Evolutionary conservation across 1,140 invertebrate genomes (phyloP).

Genomic region (Gryllus bimaculatus): DNA sequence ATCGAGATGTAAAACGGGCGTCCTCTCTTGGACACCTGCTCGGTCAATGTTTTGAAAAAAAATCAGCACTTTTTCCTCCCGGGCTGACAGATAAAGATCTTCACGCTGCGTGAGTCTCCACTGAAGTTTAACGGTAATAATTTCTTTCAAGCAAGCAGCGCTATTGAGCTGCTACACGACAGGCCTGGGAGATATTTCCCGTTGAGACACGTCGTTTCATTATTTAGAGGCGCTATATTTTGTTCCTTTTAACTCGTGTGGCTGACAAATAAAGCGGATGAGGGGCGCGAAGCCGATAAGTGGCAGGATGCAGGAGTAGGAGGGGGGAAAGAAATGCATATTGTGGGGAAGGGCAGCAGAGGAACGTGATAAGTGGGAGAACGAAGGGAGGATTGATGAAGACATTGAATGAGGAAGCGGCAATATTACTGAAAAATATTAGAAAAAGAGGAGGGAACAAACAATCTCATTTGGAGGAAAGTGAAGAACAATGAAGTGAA

Average conservation of each 20-base stretch:
- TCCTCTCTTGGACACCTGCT: background rate
- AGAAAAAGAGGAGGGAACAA: no score
- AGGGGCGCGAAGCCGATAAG: background rate
- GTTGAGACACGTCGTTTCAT: background rate
- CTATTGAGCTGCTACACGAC: background rate
- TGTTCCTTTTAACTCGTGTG: background rate
- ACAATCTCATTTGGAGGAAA: no score
- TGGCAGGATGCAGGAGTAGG: no score
- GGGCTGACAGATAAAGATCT: background rate
- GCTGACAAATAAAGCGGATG: background rate
- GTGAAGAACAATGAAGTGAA: no score
- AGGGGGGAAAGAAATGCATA: no score
- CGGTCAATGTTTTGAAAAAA: background rate
- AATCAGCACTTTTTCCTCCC: background rate
- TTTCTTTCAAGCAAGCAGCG: background rate
- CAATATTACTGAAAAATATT: no score
- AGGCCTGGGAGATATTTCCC: background rate
- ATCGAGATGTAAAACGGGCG: background rate
- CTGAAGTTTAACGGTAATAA: background rate
- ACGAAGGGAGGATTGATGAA: no score
- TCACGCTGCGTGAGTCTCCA: background rate
- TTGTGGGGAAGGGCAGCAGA: no score
- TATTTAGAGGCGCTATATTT: constrained; percentile 1
- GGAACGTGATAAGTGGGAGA: no score
- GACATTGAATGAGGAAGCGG: no score